Conservation (phyloP, 2,888 invertebrate genomes). For the Phasia obesa region DNA sequence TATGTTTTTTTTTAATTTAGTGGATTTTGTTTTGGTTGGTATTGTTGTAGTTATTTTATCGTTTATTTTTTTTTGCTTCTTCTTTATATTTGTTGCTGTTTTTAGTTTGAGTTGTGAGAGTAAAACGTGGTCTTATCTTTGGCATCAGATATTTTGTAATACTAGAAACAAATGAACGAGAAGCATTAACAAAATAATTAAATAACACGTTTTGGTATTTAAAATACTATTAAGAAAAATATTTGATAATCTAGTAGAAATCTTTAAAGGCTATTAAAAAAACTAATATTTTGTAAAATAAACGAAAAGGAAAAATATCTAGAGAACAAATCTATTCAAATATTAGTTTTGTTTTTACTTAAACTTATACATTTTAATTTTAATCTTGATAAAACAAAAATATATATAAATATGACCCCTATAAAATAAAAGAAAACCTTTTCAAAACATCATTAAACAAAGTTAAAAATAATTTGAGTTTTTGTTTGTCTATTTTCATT, state of each 20-base stretch:
- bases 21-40: conserved; percentile 7
- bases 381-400: not conserved
- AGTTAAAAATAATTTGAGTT: not conserved
- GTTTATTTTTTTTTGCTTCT: conserved; percentile 29
- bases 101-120: conserved; percentile 21
- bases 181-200: conserved; percentile 36
- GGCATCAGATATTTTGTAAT: conserved; percentile 64
- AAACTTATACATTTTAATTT: not conserved
- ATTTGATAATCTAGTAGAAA: conserved; percentile 18
- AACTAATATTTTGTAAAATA: not conserved
- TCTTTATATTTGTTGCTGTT: conserved; percentile 24
- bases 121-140: conserved; percentile 50
- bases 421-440: conserved; percentile 4
- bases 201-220: conserved; percentile 43
- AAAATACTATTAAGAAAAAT: conserved; percentile 23
- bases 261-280: conserved; percentile 3
- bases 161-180: conserved; percentile 17
- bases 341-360: not conserved
- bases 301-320: not conserved
- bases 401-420: not conserved
- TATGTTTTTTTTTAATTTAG: not conserved
- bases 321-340: not conserved
- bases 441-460: conserved; percentile 17
- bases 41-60: conserved; percentile 9
- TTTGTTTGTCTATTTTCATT: not conserved